Base-by-base conservation (phyloP, 2,888 invertebrate species). In the Neoascia interrupta region DNA sequence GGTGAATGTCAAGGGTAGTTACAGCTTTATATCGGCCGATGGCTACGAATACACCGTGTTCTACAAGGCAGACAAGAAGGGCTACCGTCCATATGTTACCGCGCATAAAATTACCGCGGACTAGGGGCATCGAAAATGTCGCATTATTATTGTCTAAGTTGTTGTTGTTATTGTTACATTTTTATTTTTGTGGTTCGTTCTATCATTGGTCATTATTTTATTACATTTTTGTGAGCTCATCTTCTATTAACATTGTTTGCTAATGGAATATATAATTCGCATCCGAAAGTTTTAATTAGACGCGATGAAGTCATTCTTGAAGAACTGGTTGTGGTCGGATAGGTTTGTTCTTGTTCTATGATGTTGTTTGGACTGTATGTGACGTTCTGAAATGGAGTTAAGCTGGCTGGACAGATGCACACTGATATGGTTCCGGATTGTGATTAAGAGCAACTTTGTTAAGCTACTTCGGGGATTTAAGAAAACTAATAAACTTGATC, bases 41-140 rank as follows among this genome's bases (percentile, higher is more conserved):
- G 91, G 91, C 15, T 87, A 89, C 66, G 89, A 89, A 23, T 91
- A 91, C 83, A 89, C 88, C 6, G 89, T 91, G 5, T 86, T 87
- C 26, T 92, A 91, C 83, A 89, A 90, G 19, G 92, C 92, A 3
- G 91, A 91, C 80, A 90, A 91, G 82, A 90, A 91, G 69, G 92
- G 92, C 1, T 92, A 90, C 83, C 90, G 89, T 66, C 89, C 88
- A 1, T 85, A 85, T 81, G 87, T 88, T 28, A 87, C 87, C 3
- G 88, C 88, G 0, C 86, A 84, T 47, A 88, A 87, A 68, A 81
- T 87, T 36, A 53, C 82, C 8, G 13, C 69, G 21, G 70, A 76
- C 5, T n/a, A 11, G 19, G 49, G 39, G n/a, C 15, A 6, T 6
- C 34, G 23, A 26, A 47, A 8, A 23, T 3, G 18, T 15, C n/a